These are phyloP conservation scores for Psix sp. DNA, from an alignment of 1,140 invertebrate genomes.

Conservation along the genomic window DNA sequence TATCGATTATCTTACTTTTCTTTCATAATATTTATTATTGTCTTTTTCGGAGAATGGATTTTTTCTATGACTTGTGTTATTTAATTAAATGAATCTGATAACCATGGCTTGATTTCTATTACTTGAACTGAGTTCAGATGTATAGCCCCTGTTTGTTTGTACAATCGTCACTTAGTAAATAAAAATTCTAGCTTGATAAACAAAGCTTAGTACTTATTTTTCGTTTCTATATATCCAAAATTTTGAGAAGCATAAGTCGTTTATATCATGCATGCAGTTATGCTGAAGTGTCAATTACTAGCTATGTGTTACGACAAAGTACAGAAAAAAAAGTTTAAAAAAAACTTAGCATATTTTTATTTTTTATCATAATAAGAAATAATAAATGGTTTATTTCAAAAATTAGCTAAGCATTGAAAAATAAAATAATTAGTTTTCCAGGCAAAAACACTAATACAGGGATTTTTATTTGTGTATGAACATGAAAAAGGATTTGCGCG, in stretches of 20 bases:
- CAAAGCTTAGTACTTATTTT: slow-evolving; percentile 5
- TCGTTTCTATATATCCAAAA: slow-evolving; percentile 1
- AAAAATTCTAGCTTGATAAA: slow-evolving; percentile 2
- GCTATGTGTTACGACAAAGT: not conserved
- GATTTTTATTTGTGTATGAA: too few relatives aligned
- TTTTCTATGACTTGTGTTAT: not conserved
- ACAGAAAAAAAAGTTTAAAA: too few relatives aligned
- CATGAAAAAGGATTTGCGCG: too few relatives aligned
- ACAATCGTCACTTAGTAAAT: slow-evolving; percentile 5
- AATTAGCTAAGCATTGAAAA: too few relatives aligned
- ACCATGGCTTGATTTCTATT: not conserved
- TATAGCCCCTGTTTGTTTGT: slow-evolving; percentile 13
- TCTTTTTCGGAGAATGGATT: not conserved
- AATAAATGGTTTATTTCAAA: too few relatives aligned
- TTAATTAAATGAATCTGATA: not conserved
- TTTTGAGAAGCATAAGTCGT: too few relatives aligned
- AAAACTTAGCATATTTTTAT: too few relatives aligned
- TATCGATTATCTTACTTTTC: slow-evolving; percentile 9
- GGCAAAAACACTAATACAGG: too few relatives aligned
- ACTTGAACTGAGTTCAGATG: not conserved
- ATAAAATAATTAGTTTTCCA: too few relatives aligned
- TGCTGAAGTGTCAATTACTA: slow-evolving; percentile 1
- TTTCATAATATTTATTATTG: slow-evolving; percentile 1
- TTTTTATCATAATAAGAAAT: too few relatives aligned
- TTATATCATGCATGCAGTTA: slow-evolving; percentile 1